Evolutionary conservation across 2,888 invertebrate genomes (phyloP).

Genomic region (Platycheirus rosarum): DNA sequence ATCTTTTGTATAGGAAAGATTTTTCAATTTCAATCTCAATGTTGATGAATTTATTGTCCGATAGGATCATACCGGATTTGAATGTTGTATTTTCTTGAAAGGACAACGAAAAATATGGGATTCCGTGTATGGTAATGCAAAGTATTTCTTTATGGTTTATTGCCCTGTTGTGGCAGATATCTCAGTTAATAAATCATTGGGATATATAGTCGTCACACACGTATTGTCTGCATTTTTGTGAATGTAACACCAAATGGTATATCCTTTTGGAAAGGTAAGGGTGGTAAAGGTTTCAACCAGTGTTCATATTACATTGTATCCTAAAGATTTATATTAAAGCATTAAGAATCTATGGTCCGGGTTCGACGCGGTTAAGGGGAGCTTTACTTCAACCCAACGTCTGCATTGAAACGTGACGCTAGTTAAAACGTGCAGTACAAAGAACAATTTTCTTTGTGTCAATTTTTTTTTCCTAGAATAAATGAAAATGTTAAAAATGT

Average conservation of each 20-base stretch:
- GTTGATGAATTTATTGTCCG: constrained; percentile 7
- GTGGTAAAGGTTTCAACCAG: too few relatives aligned
- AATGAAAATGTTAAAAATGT: too few relatives aligned
- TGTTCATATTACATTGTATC: too few relatives aligned
- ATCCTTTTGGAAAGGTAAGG: too few relatives aligned
- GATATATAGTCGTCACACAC: neutral
- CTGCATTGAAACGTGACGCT: neutral
- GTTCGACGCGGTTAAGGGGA: too few relatives aligned
- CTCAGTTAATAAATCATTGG: neutral
- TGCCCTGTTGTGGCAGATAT: neutral
- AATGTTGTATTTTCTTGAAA: neutral
- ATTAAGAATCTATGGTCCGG: too few relatives aligned
- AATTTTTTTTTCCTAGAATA: too few relatives aligned
- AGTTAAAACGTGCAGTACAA: too few relatives aligned
- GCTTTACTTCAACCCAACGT: too few relatives aligned
- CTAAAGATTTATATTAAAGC: too few relatives aligned
- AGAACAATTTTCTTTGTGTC: too few relatives aligned
- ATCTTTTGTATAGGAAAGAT: neutral
- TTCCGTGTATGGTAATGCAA: neutral
- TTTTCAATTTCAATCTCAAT: constrained; percentile 15
- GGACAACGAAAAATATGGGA: neutral
- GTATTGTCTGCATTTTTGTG: neutral
- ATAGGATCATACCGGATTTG: constrained; percentile 7
- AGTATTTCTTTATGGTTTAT: neutral
- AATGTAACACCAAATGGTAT: too few relatives aligned